Evolutionary conservation across 2,797 vertebrate species (phyloP).

Genomic region (Halcyon badia): DNA sequence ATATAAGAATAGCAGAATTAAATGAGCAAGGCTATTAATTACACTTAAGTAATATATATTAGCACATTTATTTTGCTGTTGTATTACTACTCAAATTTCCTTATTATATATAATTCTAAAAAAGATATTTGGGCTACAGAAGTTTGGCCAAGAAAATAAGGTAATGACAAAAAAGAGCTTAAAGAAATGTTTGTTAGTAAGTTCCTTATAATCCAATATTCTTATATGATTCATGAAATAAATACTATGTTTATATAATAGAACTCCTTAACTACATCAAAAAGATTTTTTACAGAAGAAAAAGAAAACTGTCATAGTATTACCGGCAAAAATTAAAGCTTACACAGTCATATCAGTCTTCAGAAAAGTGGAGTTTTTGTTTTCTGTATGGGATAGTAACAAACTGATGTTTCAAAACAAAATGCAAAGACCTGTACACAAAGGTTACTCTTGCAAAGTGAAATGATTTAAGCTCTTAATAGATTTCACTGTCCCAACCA

Average conservation of each 20-base stretch:
- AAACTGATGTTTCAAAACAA: neutral
- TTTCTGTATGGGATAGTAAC: neutral
- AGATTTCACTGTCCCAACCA: neutral
- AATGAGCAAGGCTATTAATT: conserved; percentile 42
- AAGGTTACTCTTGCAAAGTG: neutral
- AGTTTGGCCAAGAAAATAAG: neutral
- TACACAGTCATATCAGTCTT: neutral
- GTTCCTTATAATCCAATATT: conserved; percentile 29
- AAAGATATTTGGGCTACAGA: conserved; percentile 17
- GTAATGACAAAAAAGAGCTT: conserved; percentile 6
- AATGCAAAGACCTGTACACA: neutral
- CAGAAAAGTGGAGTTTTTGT: neutral
- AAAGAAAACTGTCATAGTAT: neutral
- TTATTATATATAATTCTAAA: neutral
- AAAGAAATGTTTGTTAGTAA: conserved; percentile 25
- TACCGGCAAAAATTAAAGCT: conserved; percentile 12
- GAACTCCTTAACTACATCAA: neutral
- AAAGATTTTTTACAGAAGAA: neutral
- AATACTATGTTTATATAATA: neutral
- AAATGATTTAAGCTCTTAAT: neutral
- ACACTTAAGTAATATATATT: conserved; percentile 3
- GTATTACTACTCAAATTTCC: conserved; percentile 39
- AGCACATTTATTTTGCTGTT: conserved; percentile 16
- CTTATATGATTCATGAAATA: neutral
- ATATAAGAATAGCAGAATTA: conserved; percentile 44